Percentiles rank a stretch among this genome's conserved stretches.
These are phyloP conservation scores for Oreortyx pictus DNA, from an alignment of 2,797 vertebrate species.

Conservation along the genomic window DNA sequence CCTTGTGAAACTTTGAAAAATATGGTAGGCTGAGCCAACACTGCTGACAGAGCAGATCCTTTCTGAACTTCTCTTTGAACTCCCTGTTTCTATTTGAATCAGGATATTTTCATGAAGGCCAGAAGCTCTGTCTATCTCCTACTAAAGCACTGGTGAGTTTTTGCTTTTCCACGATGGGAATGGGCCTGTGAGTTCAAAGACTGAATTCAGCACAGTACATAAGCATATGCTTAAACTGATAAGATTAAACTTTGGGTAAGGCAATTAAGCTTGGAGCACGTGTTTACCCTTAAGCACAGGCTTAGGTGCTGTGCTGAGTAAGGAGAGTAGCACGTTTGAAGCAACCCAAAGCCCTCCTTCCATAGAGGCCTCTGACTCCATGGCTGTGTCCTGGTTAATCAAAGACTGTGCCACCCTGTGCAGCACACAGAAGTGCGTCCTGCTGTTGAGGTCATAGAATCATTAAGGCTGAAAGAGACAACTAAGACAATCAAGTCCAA, in stretches of 20 bases:
- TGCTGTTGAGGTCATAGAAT: not conserved
- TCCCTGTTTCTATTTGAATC: slow-evolving; percentile 6
- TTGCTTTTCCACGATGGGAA: slow-evolving; percentile 3
- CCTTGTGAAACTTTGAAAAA: not conserved
- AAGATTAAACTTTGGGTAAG: not conserved
- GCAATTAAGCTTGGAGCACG: not conserved
- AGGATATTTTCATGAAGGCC: slow-evolving; percentile 8
- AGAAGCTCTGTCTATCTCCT: not conserved
- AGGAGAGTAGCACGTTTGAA: not conserved
- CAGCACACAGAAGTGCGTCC: not conserved
- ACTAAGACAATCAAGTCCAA: too few species aligned
- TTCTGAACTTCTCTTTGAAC: slow-evolving; percentile 29
- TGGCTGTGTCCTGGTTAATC: not conserved
- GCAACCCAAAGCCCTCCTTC: not conserved
- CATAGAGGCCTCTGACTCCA: not conserved
- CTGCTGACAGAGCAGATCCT: slow-evolving; percentile 40
- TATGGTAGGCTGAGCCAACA: not conserved
- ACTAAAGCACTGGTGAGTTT: not conserved
- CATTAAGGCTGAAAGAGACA: too few species aligned
- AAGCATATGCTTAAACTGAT: not conserved
- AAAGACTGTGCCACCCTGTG: not conserved
- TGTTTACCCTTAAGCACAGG: not conserved
- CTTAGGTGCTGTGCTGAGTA: slow-evolving; percentile 31
- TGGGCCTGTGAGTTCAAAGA: not conserved
- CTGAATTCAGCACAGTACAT: slow-evolving; percentile 26